phyloP scores from a whole-genome alignment of 2,113 vertebrate species.

The Axis porcinus region DNA sequence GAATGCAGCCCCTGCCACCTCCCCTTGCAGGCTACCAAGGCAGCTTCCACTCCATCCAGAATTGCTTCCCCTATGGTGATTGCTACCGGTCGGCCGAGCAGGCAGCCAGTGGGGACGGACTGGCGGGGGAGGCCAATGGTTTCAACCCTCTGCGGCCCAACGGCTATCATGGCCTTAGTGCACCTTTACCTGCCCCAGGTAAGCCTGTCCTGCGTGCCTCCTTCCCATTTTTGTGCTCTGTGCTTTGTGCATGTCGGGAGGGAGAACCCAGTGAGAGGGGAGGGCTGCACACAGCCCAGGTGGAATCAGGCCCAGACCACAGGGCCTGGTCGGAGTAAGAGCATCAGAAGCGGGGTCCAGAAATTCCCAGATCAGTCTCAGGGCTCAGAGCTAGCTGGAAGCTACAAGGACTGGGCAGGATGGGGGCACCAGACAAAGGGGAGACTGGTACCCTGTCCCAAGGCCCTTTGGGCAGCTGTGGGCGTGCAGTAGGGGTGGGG shows the following conservation, averaged over 20 bases:
- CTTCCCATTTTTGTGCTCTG: not conserved
- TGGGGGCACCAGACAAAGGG: not conserved
- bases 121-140: conserved; percentile 85
- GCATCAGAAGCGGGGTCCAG: not conserved
- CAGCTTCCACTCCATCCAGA: conserved; percentile 92
- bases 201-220: conserved; percentile 49
- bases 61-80: conserved; percentile 94
- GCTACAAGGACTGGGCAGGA: not conserved
- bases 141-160: conserved; percentile 90
- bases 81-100: conserved; percentile 91
- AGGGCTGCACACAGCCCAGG: not conserved
- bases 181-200: conserved; percentile 87
- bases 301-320: not conserved
- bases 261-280: not conserved
- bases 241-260: not conserved
- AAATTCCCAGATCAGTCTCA: not conserved
- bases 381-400: not conserved
- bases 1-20: not conserved
- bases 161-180: conserved; percentile 88
- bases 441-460: not conserved
- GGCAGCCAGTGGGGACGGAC: conserved; percentile 76
- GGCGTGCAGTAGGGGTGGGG: not conserved
- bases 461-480: not conserved
- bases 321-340: not conserved
- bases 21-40: conserved; percentile 91